Base-by-base conservation (phyloP, 2,888 invertebrate species). In the Lepidocyrtinus sp. region DNA sequence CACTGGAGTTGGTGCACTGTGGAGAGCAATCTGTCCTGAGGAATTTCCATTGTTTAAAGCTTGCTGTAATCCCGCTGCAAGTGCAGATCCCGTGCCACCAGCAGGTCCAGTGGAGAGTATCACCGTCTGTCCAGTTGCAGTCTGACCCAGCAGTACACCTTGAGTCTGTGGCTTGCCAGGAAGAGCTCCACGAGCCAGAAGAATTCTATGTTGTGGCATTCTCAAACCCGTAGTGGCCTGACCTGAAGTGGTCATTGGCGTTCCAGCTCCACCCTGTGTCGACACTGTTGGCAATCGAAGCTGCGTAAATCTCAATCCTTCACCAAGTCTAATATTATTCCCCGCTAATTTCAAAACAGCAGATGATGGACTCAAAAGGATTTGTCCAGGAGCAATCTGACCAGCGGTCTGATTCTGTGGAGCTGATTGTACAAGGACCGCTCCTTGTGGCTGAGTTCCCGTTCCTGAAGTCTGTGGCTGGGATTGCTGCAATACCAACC, bases 71-170 rank as follows among this genome's bases (percentile, higher is more conserved):
- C 63, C 69, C 5, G 64, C 72, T 2, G 62, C 62, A 7, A 73
- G 25, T 45, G 71, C 36, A 9, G 81, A 62, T 9, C 81, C 71
- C 15, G 68, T 74, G 73, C 82, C 83, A 9, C 80, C 75, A 0
- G 79, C 67, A 7, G 36, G 36, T n/a, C 70, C 73, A 22, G 85
- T 81, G n/a, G 84, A 84, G 24, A 86, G 69, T n/a, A 86, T 83
- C 0, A 86, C 83, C 1, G 86, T 86, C 79, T 86, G 86, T 1
- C 86, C 86, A 15, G 79, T 82, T 3, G 85, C 73, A 2, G 85
- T 86, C 64, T 85, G 85, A 3, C 85, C 85, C 5, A 85, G 78
- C 9, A 86, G 75, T 7, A 86, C 82, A 36, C 85, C 85, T 83
- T 82, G 55, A 63, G 76, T 74, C 67, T 83, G 82, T 22, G 80